Conservation (phyloP, 2,113 vertebrate species). For the Machaerirhynchus nigripectus region DNA sequence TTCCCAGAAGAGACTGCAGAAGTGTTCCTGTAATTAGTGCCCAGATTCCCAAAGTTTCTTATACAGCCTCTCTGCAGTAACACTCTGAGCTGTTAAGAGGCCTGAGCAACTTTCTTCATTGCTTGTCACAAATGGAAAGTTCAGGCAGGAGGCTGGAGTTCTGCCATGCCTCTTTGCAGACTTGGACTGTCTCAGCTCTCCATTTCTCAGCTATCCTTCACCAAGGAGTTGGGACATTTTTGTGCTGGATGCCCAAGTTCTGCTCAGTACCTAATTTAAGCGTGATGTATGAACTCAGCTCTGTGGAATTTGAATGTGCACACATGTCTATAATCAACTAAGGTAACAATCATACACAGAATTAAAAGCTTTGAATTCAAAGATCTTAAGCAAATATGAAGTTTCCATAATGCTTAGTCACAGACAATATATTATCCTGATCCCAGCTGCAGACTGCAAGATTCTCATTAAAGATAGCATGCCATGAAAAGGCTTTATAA, state of each 20-base stretch:
- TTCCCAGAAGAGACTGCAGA: neutral
- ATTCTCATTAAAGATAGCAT: neutral
- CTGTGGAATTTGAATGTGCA: neutral
- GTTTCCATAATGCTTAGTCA: conserved; percentile 7
- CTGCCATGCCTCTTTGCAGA: neutral
- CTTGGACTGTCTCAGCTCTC: neutral
- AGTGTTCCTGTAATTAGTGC: neutral
- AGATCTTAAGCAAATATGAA: neutral
- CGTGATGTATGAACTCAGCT: neutral
- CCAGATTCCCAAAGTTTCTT: neutral
- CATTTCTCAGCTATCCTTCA: neutral
- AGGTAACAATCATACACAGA: neutral
- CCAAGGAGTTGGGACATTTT: neutral
- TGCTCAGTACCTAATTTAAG: neutral
- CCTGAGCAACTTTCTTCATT: neutral
- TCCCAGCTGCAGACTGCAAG: neutral
- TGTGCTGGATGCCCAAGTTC: neutral
- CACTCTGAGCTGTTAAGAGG: fast-evolving
- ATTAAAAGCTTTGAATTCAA: neutral
- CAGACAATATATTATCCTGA: neutral
- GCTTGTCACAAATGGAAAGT: neutral
- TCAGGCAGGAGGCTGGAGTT: neutral
- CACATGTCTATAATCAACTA: neutral
- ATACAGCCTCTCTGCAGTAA: neutral
- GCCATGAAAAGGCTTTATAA: neutral